These are phyloP conservation scores for Drosophila arizonae DNA, from an alignment of 1,140 invertebrate species.

Conservation along the genomic window DNA sequence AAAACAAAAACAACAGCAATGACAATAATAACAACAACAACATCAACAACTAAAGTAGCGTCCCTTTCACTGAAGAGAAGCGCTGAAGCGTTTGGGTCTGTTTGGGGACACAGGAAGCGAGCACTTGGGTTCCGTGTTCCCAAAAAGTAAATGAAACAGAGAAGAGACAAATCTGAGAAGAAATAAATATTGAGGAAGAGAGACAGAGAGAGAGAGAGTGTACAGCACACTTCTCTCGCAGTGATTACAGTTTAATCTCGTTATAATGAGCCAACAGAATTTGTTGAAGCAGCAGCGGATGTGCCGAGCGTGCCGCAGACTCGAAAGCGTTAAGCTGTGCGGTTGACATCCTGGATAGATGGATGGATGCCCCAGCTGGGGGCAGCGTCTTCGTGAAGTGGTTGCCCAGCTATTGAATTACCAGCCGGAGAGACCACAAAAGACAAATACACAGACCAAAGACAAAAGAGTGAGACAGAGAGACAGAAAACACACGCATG, in stretches of 20 bases:
- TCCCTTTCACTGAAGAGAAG: slow-evolving; percentile 61
- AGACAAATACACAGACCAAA: slow-evolving; percentile 23
- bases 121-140: slow-evolving; percentile 37
- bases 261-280: slow-evolving; percentile 72
- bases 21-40: background rate
- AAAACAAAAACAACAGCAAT: slow-evolving; percentile 10
- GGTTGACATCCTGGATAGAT: slow-evolving; percentile 73
- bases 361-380: slow-evolving; percentile 56
- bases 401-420: slow-evolving; percentile 59
- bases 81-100: slow-evolving; percentile 11
- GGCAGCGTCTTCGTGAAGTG: slow-evolving; percentile 44
- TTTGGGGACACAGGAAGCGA: slow-evolving; percentile 59
- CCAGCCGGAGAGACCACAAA: slow-evolving; percentile 41
- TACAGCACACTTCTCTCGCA: slow-evolving; percentile 47
- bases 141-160: slow-evolving; percentile 23
- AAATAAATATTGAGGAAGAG: background rate
- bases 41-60: slow-evolving; percentile 5
- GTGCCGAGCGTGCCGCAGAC: slow-evolving; percentile 60
- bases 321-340: slow-evolving; percentile 44
- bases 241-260: slow-evolving; percentile 78
- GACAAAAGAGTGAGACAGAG: slow-evolving; percentile 17
- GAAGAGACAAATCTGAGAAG: background rate
- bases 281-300: slow-evolving; percentile 65
- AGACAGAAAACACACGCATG: background rate
- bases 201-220: background rate